Evolutionary conservation across 2,113 vertebrate genomes (phyloP).

Genomic region (Saguinus midas): DNA sequence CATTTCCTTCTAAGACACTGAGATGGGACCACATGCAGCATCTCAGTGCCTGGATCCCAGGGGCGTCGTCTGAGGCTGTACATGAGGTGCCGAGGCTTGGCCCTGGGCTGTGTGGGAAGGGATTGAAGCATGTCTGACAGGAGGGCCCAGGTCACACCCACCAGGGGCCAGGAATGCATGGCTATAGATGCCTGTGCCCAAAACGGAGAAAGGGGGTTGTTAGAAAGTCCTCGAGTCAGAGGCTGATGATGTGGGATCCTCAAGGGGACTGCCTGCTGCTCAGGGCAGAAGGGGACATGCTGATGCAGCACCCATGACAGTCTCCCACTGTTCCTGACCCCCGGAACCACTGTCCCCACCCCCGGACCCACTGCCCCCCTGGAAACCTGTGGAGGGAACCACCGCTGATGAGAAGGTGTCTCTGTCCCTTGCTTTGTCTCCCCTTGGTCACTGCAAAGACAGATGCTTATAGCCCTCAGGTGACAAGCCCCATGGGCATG

Average conservation of each 20-base stretch:
- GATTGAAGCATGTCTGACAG: rapidly evolving
- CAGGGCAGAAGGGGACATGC: background rate
- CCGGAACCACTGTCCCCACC: rapidly evolving
- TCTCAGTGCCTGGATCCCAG: background rate
- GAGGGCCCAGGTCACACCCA: background rate
- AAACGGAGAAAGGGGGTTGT: background rate
- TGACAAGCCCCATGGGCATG: background rate
- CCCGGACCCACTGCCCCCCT: rapidly evolving
- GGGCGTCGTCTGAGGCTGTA: rapidly evolving
- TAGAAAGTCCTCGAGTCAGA: rapidly evolving
- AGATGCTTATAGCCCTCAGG: background rate
- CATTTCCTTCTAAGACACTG: rapidly evolving
- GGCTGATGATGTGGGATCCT: background rate
- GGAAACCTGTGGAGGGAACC: background rate
- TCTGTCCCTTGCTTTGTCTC: background rate
- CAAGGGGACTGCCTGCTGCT: background rate
- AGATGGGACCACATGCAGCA: background rate
- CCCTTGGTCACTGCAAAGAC: background rate
- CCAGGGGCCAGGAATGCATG: rapidly evolving
- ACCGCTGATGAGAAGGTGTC: rapidly evolving
- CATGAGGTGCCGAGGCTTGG: background rate
- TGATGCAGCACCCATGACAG: rapidly evolving
- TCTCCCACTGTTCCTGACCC: rapidly evolving
- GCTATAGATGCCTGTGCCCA: rapidly evolving
- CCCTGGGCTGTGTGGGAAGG: no score